Evolutionary conservation across 2,797 vertebrate species (phyloP).

Genomic region (Myoxocephalus aenaeus): DNA sequence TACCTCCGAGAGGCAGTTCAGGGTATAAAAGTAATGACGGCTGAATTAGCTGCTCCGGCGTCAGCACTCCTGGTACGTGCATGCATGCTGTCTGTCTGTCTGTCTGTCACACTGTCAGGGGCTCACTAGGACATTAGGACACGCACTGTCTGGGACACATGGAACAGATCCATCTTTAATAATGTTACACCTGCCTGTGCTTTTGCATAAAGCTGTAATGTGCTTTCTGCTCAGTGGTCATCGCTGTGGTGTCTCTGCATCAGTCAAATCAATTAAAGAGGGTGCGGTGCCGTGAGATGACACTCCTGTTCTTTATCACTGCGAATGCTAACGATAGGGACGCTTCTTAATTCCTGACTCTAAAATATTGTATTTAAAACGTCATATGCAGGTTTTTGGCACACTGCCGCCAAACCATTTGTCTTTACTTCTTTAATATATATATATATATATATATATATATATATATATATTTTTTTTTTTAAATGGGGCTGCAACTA

Average conservation of each 20-base stretch:
- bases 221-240: slow-evolving; percentile 10
- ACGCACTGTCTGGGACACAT: slow-evolving; percentile 14
- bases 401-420: not conserved
- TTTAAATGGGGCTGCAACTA: no score
- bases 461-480: no score
- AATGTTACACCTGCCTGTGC: not conserved
- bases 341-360: no score
- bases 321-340: not conserved
- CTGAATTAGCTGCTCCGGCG: slow-evolving; percentile 10
- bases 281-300: not conserved
- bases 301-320: not conserved
- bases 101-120: slow-evolving; percentile 15
- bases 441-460: no score
- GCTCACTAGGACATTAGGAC: slow-evolving; percentile 13
- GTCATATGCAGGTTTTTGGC: not conserved
- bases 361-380: not conserved
- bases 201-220: not conserved
- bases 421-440: not conserved
- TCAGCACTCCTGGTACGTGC: not conserved
- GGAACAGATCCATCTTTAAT: not conserved
- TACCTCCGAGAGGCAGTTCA: slow-evolving; percentile 10
- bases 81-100: slow-evolving; percentile 1
- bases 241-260: not conserved
- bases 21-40: slow-evolving; percentile 23
- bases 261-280: not conserved